Percentiles rank a stretch among this genome's conserved stretches.
phyloP scores from a whole-genome alignment of 2,797 vertebrate species.

The Chaunax sp. region DNA sequence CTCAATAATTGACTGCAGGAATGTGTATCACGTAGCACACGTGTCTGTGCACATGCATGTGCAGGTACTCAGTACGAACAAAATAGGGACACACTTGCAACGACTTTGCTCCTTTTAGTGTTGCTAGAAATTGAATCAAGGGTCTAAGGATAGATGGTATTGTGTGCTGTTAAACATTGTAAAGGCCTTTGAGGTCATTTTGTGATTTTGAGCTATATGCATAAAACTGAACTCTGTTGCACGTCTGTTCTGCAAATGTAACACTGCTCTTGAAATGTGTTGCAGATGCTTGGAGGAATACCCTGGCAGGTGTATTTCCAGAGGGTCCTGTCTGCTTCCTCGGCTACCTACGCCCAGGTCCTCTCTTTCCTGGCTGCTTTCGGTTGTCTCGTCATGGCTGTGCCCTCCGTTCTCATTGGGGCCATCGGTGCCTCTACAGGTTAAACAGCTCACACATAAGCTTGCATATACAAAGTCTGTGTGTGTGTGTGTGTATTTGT shows the following conservation, averaged over 20 bases:
- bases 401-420: conserved; percentile 94
- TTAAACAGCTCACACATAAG: conserved; percentile 62
- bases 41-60: no score
- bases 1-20: no score
- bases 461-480: conserved; percentile 26
- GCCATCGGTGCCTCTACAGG: conserved; percentile 98
- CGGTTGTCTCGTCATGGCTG: conserved; percentile 95
- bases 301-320: conserved; percentile 99
- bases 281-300: conserved; percentile 94
- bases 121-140: no score
- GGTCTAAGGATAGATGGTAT: no score
- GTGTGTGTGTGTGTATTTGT: conserved; percentile 32
- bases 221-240: background rate
- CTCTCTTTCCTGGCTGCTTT: conserved; percentile 96
- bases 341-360: conserved; percentile 96
- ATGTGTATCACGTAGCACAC: no score
- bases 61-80: no score
- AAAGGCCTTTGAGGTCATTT: background rate
- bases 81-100: no score
- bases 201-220: background rate
- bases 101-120: no score
- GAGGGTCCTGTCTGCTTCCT: conserved; percentile 95
- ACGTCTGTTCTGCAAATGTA: background rate
- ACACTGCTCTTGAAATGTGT: conserved; percentile 22
- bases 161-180: background rate